phyloP scores from a whole-genome alignment of 2,113 vertebrate genomes.

The Sapajus apella region DNA sequence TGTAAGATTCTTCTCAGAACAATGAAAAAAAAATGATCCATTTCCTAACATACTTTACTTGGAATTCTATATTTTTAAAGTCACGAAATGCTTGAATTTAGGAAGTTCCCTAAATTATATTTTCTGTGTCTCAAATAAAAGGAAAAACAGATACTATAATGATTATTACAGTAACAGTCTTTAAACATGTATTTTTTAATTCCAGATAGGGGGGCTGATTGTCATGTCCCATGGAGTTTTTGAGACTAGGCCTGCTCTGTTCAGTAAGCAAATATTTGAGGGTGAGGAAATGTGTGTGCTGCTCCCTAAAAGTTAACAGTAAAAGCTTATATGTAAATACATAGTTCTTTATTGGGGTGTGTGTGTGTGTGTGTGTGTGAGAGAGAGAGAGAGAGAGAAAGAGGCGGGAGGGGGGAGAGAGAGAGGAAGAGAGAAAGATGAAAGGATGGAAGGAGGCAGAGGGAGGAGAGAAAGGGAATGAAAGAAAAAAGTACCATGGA shows the following conservation, averaged over 20 bases:
- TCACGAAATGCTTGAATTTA: background rate
- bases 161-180: background rate
- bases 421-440: background rate
- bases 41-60: conserved; percentile 8
- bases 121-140: conserved; percentile 6
- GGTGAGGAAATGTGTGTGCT: background rate
- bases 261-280: conserved; percentile 12
- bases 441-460: background rate
- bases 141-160: background rate
- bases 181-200: background rate
- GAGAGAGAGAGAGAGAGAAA: no score
- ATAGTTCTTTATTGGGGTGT: background rate
- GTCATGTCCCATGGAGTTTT: background rate
- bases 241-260: background rate
- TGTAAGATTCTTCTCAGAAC: background rate
- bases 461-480: background rate
- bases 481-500: background rate
- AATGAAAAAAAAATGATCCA: background rate
- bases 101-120: background rate
- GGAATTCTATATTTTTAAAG: background rate
- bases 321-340: background rate
- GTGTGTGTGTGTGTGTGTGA: background rate
- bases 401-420: no score
- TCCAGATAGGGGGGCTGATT: background rate
- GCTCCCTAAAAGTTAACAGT: conserved; percentile 5